Percentiles rank a stretch among this genome's conserved stretches.
phyloP scores from a whole-genome alignment of 2,797 vertebrate genomes.

The Chaetophractus vellerosus region DNA sequence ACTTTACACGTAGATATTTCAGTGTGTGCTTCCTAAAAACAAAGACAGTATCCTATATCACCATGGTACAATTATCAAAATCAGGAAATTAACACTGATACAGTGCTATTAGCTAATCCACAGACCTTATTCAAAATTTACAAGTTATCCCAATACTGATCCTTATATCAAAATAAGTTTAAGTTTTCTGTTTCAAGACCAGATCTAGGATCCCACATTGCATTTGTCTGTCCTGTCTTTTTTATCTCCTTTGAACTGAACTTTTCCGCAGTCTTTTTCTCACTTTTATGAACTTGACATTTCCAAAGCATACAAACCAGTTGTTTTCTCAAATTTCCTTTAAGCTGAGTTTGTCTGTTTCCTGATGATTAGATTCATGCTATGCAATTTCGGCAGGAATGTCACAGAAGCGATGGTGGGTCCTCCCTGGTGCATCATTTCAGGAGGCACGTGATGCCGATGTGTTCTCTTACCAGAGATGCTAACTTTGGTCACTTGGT shows the following conservation, averaged over 20 bases:
- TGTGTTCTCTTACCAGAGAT: neutral
- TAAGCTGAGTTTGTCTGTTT: neutral
- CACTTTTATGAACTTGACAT: neutral
- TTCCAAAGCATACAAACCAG: neutral
- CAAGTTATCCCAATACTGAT: neutral
- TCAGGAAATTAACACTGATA: fast-evolving
- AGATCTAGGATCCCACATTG: neutral
- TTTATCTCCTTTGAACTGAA: neutral
- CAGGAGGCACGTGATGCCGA: neutral
- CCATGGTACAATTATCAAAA: too few species aligned
- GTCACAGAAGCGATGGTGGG: fast-evolving
- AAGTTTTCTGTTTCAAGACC: neutral
- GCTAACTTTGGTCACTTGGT: neutral
- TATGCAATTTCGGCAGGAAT: neutral
- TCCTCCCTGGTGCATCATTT: neutral
- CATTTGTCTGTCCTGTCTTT: fast-evolving
- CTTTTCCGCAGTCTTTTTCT: neutral
- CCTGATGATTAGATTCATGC: neutral
- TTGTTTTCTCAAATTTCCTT: neutral
- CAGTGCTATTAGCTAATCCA: neutral
- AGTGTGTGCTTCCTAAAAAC: neutral
- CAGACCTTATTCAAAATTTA: neutral
- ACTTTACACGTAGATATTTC: neutral
- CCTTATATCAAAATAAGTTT: too few species aligned
- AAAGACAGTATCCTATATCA: neutral